A percentile compares a stretch with the other conserved stretches of the same genome.
Evolutionary conservation across 2,797 vertebrate genomes (phyloP).

Genomic region (Nasua narica): DNA sequence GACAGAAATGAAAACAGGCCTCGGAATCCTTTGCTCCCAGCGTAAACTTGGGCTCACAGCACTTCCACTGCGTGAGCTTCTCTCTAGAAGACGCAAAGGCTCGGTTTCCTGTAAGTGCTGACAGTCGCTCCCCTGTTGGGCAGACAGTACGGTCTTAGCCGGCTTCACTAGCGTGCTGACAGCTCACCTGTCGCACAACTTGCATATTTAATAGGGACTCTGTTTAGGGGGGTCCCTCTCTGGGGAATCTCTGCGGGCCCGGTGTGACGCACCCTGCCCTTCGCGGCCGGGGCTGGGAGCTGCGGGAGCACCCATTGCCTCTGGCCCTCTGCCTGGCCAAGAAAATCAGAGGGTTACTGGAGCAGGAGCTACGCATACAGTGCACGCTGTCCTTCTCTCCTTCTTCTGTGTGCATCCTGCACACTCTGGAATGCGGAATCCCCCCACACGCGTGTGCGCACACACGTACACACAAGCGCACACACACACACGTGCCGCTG

Average conservation of each 20-base stretch:
- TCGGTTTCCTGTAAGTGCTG: not conserved
- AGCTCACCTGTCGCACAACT: not conserved
- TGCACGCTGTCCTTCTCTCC: not conserved
- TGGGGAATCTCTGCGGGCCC: not conserved
- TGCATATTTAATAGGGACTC: not conserved
- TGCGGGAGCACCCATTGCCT: not conserved
- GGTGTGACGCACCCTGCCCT: not conserved
- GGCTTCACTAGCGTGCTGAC: not conserved
- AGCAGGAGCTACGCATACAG: not conserved
- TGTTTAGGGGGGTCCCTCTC: not conserved
- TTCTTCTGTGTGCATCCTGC: too few relatives aligned
- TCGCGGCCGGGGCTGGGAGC: not conserved
- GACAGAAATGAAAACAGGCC: not conserved
- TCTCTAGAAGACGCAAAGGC: not conserved
- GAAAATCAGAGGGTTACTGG: not conserved
- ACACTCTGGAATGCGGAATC: not conserved
- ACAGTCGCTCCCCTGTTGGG: not conserved
- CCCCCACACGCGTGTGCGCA: too few relatives aligned
- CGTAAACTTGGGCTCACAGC: not conserved
- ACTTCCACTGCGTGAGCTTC: not conserved
- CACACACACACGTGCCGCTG: fast-evolving
- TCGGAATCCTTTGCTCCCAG: not conserved
- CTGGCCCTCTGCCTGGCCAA: not conserved
- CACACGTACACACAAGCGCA: not conserved
- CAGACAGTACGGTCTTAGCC: not conserved